Evolutionary conservation across 2,797 vertebrate genomes (phyloP).

Genomic region (Oceanodroma leucorhoa): DNA sequence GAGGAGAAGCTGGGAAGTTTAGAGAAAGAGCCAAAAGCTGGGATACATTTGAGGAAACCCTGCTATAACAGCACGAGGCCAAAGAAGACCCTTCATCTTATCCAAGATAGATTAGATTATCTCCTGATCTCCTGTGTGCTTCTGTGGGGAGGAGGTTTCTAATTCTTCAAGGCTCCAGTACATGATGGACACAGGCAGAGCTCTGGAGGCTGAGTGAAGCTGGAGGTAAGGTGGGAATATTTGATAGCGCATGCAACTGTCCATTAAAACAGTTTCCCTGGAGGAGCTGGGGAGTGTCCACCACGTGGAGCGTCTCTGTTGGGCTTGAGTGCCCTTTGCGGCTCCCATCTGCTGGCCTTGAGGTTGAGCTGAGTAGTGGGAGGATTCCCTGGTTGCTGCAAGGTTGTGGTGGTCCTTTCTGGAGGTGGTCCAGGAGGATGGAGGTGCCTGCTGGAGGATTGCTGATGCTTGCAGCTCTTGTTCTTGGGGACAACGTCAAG

Average conservation of each 20-base stretch:
- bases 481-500: background rate
- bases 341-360: background rate
- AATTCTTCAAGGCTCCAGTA: background rate
- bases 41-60: rapidly evolving
- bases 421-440: background rate
- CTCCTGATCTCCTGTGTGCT: background rate
- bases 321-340: background rate
- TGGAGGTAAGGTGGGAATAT: background rate
- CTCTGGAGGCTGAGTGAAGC: background rate
- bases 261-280: background rate
- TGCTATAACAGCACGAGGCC: rapidly evolving
- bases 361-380: background rate
- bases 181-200: background rate
- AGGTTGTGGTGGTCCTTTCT: background rate
- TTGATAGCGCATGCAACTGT: background rate
- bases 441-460: background rate
- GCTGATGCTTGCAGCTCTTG: background rate
- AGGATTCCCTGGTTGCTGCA: background rate
- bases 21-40: background rate
- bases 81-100: background rate
- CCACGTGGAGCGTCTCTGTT: background rate
- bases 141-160: background rate
- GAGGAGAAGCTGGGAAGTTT: background rate
- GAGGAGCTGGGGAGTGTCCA: background rate
- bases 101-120: background rate